Evolutionary conservation across 2,797 vertebrate species (phyloP).

Genomic region (Florisuga fusca): DNA sequence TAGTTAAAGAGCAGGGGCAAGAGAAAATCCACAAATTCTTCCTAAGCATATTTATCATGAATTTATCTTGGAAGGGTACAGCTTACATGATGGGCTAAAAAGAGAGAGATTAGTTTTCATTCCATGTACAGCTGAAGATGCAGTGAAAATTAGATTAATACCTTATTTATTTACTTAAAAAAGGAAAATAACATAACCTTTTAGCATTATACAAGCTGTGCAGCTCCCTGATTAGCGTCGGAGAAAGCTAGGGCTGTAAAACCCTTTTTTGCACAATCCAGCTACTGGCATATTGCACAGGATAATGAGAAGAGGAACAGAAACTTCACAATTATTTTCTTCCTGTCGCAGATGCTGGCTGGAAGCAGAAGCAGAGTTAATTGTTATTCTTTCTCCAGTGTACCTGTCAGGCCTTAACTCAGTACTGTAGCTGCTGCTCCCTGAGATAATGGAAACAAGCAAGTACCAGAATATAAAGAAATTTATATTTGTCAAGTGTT

Average conservation of each 20-base stretch:
- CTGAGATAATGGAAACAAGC: constrained; percentile 13
- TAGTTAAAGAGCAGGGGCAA: not conserved
- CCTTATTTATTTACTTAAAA: not conserved
- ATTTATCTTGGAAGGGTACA: not conserved
- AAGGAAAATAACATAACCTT: not conserved
- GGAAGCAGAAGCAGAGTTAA: not conserved
- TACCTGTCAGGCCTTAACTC: not conserved
- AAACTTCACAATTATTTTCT: not conserved
- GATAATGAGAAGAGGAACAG: constrained; percentile 1
- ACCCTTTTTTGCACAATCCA: not conserved
- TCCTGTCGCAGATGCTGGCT: not conserved
- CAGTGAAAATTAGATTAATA: not conserved
- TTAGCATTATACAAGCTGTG: not conserved
- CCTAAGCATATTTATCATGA: not conserved
- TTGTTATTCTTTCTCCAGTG: constrained; percentile 5
- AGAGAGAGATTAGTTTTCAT: not conserved
- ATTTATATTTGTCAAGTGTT: not conserved
- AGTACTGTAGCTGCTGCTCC: not conserved
- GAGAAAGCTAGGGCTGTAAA: not conserved
- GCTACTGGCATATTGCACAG: not conserved
- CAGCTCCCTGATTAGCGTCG: not conserved
- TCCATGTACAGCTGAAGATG: not conserved
- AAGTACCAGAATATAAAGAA: not conserved
- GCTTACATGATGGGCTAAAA: not conserved
- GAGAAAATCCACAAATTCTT: not conserved